Evolutionary conservation across 2,797 vertebrate genomes (phyloP).

Genomic region (Potorous gilbertii): DNA sequence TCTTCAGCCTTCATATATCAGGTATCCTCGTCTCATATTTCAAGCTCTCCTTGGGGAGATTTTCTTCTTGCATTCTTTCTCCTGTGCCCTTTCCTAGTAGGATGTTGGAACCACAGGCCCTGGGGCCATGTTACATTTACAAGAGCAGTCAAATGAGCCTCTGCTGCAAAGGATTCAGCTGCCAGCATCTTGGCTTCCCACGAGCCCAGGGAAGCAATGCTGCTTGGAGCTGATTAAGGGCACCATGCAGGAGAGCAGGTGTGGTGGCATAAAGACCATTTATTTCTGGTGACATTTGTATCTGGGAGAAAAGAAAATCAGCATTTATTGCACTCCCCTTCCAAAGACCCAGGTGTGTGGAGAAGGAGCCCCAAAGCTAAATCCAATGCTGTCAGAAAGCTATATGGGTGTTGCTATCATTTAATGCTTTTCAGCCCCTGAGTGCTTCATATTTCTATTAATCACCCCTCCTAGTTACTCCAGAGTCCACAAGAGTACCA

Average conservation of each 20-base stretch:
- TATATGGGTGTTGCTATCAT: not conserved
- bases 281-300: not conserved
- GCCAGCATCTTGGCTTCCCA: fast-evolving
- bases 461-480: not conserved
- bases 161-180: not conserved
- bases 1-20: fast-evolving
- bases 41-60: not conserved
- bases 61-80: not conserved
- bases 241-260: not conserved
- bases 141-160: not conserved
- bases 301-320: not conserved
- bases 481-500: not conserved
- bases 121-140: not conserved
- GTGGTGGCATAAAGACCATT: not conserved
- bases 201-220: not conserved
- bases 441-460: not conserved
- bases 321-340: not conserved
- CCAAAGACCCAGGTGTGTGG: not conserved
- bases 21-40: not conserved
- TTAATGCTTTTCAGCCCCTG: fast-evolving
- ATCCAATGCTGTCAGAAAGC: not conserved
- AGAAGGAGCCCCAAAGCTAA: not conserved
- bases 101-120: not conserved
- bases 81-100: not conserved
- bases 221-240: not conserved